Base-by-base conservation (phyloP, 2,113 vertebrate genomes). In the Pithys albifrons region DNA sequence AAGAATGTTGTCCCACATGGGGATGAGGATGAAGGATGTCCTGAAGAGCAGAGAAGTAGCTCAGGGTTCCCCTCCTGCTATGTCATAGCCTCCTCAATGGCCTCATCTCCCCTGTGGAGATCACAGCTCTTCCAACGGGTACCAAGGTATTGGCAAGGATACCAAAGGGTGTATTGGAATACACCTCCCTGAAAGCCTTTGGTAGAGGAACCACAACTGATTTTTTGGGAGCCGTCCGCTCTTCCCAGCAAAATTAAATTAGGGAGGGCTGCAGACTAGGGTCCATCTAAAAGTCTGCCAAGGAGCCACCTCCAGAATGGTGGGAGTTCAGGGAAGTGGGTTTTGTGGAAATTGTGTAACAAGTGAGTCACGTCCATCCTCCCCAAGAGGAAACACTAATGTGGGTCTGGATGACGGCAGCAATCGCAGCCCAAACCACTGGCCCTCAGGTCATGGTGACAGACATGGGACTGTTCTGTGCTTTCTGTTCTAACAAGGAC, bases 401-500 rank as follows among this genome's bases (percentile, higher is more conserved):
- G n/a, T 7, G 11, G 52, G 48, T 45, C 57, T 75, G 57, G 76
- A 2, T 14, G 59, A 46, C 2, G 9, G 55, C 75, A 71, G 61
- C 24, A 48, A n/a, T 3, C 1, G 0, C 71, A 66, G 27, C n/a
- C 27, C 67, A 29, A 37, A 2, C 9, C 4, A 2, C 39, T 65
- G 19, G 65, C 39, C 39, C 61, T 24, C 35, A 19, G 49, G 59
- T 74, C 51, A 1, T 2, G 6, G 70, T 6, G 61, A 33, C 19
- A 59, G 37, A 46, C 13, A 13, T 0, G 3, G 27, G 27, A 23
- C 35, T 0, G 0, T 43, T 59, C 41, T 29, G 9, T 28, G 23
- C 10, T 37, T 43, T 62, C 7, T 17, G 33, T 24, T 49, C 43
- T 22, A 28, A 41, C 0, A 0, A 57, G 46, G 4, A 43, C 20